Base-by-base conservation (phyloP, 2,113 vertebrate species). In the Suricata suricatta region DNA sequence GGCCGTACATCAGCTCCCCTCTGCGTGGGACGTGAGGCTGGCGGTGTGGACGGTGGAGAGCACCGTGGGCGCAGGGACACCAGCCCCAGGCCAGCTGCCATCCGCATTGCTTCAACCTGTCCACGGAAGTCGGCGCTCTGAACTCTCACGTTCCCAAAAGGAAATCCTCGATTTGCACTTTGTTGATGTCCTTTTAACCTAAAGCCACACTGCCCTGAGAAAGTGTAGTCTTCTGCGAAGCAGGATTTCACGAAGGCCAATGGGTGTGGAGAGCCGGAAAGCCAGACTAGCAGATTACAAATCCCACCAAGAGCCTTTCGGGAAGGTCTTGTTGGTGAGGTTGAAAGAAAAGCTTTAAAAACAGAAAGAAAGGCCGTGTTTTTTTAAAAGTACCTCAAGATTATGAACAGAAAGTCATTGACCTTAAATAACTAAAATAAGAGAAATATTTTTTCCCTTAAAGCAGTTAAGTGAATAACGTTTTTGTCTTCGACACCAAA, bases 71-170 rank as follows among this genome's bases (percentile, higher is more conserved):
- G 19, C 23, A 2, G 64, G 8, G 27, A 44, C 11, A 0, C 6
- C 0, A 52, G 90, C 27, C 79, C 19, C 1, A 0, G 5, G 16
- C 3, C 4, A 1, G 63, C 31, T 16, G 33, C 3, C 2, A 47
- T 1, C 4, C 1, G 44, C 50, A 0, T 1, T 2, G 60, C 72
- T 29, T 8, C 74, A 2, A 19, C 63, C 72, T 35, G 35, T 6
- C 3, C 57, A 0, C 1, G 0, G 19, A 47, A 66, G 33, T 1
- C 0, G 0, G 6, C 11, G 50, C 81, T 31, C 0, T 0, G 29
- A 52, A 17, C 35, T 1, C 5, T 35, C 60, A 23, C 1, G 35
- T 74, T 50, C 21, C 60, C 6, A 1, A 25, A 50, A 47, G 84
- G 81, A 86, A 68, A 72, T 8, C 4, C 47, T 19, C 6, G 0